A percentile compares a stretch with the other conserved stretches of the same genome.
phyloP scores from a whole-genome alignment of 2,888 invertebrate genomes.

The Creontiades dilutus region DNA sequence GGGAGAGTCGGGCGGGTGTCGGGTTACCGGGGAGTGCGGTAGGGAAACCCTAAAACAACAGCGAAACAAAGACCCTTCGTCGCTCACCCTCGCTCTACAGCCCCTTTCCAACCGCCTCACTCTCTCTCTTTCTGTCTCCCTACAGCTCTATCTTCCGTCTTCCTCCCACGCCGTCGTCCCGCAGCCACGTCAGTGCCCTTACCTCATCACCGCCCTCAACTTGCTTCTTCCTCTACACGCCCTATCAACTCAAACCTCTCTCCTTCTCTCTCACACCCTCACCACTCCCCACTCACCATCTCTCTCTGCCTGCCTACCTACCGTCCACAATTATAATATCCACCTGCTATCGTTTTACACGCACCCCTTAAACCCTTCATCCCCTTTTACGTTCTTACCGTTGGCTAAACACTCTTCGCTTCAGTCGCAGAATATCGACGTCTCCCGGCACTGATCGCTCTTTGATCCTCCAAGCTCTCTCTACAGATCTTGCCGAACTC shows the following conservation, averaged over 20 bases:
- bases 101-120: neutral
- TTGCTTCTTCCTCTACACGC: too few species aligned
- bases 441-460: neutral
- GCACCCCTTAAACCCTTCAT: constrained; percentile 49
- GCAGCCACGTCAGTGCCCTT: neutral
- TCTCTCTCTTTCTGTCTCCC: neutral
- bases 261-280: too few species aligned
- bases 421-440: constrained; percentile 1
- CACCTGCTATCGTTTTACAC: constrained; percentile 55
- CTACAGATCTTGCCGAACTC: too few species aligned
- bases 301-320: constrained; percentile 11
- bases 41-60: constrained; percentile 67
- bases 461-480: neutral
- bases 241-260: too few species aligned
- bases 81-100: neutral
- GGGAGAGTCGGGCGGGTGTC: constrained; percentile 51
- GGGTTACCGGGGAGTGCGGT: constrained; percentile 30
- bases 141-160: neutral
- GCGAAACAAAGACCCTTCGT: constrained; percentile 58
- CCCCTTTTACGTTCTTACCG: constrained; percentile 23
- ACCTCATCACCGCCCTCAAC: too few species aligned
- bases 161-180: constrained; percentile 28
- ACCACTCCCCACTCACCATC: neutral
- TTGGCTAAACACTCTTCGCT: constrained; percentile 15
- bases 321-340: constrained; percentile 65